Base-by-base conservation (phyloP, 1,140 invertebrate species). In the Euwallacea similis region DNA sequence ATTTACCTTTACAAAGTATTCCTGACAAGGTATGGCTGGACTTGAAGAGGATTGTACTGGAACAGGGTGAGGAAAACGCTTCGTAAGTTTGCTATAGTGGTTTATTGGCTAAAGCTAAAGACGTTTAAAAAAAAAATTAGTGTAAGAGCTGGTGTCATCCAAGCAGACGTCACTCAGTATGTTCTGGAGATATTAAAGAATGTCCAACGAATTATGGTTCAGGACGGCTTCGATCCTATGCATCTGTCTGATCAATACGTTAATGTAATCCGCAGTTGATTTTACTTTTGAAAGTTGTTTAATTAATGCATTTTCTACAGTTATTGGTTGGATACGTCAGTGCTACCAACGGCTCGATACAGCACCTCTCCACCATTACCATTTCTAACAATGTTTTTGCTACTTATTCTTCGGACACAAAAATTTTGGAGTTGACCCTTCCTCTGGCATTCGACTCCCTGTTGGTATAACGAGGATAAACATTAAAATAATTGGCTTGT, bases 361-460 rank as follows among this genome's bases (percentile, higher is more conserved):
- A 73, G 65, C 50, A 73, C 42, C 56, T 71, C n/a, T 73, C 72
- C 11, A 62, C 71, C n/a, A 60, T 75, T n/a, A 44, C 33, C n/a
- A 42, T 66, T 8, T 60, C 61, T 41, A 61, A 62, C 10, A 16
- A 15, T 53, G 63, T 73, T 11, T 62, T 61, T 21, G 44, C 60
- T 7, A 66, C 9, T n/a, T 75, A 73, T 42, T 10, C 42, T 7
- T 16, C n/a, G 7, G 46, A 53, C 6, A 75, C 66, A 10, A 70
- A 66, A 6, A 43, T 62, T 60, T 15, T 73, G n/a, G 60, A 55
- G 41, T 7, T 75, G 2, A 46, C 54, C 6, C 33, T 73, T 9
- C 71, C 74, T 56, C n/a, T 75, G 6, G 58, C 21, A 55, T 73
- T 73, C 41, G 55, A 73, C 16, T n/a, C 54, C 10, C 60, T 75